Evolutionary conservation across 1,140 invertebrate genomes (phyloP).

Genomic region (Cotesia chilonis): DNA sequence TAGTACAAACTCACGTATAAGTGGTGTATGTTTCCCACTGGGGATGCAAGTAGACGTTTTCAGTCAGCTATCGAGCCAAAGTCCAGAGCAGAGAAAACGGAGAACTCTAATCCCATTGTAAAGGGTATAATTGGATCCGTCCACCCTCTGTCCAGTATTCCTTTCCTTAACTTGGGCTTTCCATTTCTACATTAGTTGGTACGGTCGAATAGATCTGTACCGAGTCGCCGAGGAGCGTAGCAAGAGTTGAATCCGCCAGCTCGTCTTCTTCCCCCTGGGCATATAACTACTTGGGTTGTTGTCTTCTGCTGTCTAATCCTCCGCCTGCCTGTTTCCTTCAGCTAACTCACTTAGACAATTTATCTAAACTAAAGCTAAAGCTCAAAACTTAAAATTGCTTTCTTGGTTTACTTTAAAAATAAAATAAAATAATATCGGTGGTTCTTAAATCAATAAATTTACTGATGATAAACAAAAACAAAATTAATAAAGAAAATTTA

Average conservation of each 20-base stretch:
- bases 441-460: neutral
- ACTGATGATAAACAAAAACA: no score
- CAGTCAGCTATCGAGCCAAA: no score
- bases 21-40: constrained; percentile 40
- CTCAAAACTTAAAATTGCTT: neutral
- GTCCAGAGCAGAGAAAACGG: neutral
- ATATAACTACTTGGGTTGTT: constrained; percentile 39
- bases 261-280: constrained; percentile 43
- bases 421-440: neutral
- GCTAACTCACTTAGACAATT: constrained; percentile 17
- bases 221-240: constrained; percentile 24
- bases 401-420: neutral
- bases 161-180: constrained; percentile 31
- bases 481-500: no score
- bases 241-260: constrained; percentile 45
- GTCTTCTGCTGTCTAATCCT: constrained; percentile 45
- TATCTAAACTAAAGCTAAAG: constrained; percentile 7
- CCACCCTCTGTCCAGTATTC: constrained; percentile 45
- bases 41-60: constrained; percentile 27
- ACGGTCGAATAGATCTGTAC: neutral
- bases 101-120: constrained; percentile 51
- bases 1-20: no score
- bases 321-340: constrained; percentile 29
- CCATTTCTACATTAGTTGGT: constrained; percentile 38
- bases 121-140: constrained; percentile 52